These are phyloP conservation scores for Pissodes strobi DNA, from an alignment of 1,140 invertebrate species.

Conservation along the genomic window DNA sequence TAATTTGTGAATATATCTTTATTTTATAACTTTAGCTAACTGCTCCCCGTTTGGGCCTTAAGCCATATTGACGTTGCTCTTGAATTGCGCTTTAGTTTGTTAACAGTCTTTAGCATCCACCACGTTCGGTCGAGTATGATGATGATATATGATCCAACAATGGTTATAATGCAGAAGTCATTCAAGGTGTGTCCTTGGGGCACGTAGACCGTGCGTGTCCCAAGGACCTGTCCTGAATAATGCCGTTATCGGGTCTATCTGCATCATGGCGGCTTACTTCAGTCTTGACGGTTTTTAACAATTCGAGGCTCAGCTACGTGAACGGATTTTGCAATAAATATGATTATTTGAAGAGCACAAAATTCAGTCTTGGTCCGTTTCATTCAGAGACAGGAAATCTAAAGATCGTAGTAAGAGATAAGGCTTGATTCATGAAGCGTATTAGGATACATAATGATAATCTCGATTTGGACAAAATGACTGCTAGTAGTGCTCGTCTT, in stretches of 20 bases:
- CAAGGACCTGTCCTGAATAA: conserved; percentile 42
- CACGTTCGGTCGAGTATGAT: not conserved
- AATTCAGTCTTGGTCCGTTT: conserved; percentile 12
- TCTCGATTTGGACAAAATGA: no score
- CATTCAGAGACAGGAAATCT: conserved; percentile 14
- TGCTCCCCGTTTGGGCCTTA: no score
- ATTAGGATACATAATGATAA: no score
- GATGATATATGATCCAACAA: conserved; percentile 16
- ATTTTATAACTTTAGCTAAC: no score
- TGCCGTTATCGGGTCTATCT: conserved; percentile 35
- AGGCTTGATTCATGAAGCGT: no score
- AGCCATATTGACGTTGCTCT: no score
- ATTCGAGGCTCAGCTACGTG: conserved; percentile 37
- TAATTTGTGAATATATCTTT: no score
- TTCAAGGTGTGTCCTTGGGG: conserved; percentile 37
- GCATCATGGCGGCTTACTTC: conserved; percentile 27
- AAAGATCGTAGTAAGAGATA: no score
- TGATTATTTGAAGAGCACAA: not conserved
- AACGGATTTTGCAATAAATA: conserved; percentile 31
- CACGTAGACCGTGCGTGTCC: conserved; percentile 40
- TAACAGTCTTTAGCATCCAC: not conserved
- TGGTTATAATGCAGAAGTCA: conserved; percentile 29
- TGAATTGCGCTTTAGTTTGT: no score
- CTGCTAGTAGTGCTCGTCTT: no score
- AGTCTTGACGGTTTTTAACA: conserved; percentile 24